phyloP scores from a whole-genome alignment of 2,113 vertebrate genomes.

The Pristiophorus japonicus region DNA sequence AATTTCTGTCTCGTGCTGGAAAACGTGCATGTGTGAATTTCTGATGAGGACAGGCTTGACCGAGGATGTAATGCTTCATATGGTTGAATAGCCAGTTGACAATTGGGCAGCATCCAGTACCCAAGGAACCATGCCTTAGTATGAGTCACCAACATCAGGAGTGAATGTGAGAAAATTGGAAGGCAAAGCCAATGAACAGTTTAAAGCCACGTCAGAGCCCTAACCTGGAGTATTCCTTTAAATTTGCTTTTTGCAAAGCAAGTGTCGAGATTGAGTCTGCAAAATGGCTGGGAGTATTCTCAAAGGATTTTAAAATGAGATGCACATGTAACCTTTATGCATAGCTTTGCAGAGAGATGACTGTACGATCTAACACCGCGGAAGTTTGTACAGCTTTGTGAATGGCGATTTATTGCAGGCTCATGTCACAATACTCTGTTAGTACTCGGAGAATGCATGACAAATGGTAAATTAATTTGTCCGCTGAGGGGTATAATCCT shows the following conservation, averaged over 20 bases:
- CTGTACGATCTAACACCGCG: not conserved
- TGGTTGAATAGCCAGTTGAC: not conserved
- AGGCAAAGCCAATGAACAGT: not conserved
- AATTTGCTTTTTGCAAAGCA: not conserved
- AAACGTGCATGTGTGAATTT: not conserved
- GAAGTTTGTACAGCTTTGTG: not conserved
- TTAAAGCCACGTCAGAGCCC: not conserved
- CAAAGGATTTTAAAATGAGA: conserved; percentile 9
- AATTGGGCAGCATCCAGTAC: not conserved
- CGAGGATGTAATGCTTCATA: not conserved
- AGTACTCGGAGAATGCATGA: not conserved
- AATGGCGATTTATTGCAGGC: not conserved
- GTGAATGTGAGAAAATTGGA: not conserved
- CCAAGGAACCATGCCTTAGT: not conserved
- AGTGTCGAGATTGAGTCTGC: not conserved
- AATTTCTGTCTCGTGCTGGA: not conserved
- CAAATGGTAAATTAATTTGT: conserved; percentile 8
- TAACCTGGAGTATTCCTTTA: not conserved
- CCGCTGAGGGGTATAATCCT: not conserved
- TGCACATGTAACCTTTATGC: not conserved
- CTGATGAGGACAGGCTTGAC: not conserved
- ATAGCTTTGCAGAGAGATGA: not conserved
- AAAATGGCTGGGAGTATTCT: not conserved
- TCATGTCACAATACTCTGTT: not conserved
- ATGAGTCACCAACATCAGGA: not conserved